phyloP scores from a whole-genome alignment of 2,888 invertebrate genomes.

The Esperia sulphurella region DNA sequence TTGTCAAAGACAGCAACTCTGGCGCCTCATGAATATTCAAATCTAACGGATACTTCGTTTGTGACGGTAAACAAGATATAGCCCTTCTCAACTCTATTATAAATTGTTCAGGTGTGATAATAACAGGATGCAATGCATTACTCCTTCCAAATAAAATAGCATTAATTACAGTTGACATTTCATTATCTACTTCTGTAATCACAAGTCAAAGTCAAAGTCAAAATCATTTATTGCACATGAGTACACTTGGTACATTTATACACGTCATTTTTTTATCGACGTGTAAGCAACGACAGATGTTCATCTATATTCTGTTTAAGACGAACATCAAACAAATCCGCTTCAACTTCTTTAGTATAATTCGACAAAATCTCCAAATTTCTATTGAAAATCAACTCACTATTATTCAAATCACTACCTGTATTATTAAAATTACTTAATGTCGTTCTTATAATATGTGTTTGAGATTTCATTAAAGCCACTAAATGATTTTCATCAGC shows the following conservation, averaged over 20 bases:
- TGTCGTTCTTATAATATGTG: conserved; percentile 13
- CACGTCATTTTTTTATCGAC: no score
- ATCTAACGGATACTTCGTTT: conserved; percentile 14
- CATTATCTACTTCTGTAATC: conserved; percentile 17
- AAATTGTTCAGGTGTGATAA: conserved; percentile 14
- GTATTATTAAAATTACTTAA: conserved; percentile 16
- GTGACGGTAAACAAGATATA: conserved; percentile 14
- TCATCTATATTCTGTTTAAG: conserved; percentile 18
- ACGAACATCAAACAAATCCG: conserved; percentile 14
- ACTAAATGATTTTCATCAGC: conserved; percentile 4
- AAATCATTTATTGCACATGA: no score
- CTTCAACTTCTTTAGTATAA: conserved; percentile 13
- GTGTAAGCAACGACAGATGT: conserved; percentile 16
- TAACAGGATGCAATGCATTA: conserved; percentile 17
- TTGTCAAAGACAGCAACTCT: conserved; percentile 11
- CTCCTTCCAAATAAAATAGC: conserved; percentile 17
- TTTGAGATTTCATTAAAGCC: conserved; percentile 13
- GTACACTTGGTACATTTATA: no score
- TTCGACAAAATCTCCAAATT: conserved; percentile 13
- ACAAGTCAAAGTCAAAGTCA: conserved; percentile 16
- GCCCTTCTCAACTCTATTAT: conserved; percentile 14
- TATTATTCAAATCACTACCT: conserved; percentile 13
- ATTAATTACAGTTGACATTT: conserved; percentile 17
- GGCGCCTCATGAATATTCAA: conserved; percentile 6
- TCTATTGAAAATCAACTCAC: conserved; percentile 15